Base-by-base conservation (phyloP, 2,113 vertebrate species). In the Anas platyrhynchos region DNA sequence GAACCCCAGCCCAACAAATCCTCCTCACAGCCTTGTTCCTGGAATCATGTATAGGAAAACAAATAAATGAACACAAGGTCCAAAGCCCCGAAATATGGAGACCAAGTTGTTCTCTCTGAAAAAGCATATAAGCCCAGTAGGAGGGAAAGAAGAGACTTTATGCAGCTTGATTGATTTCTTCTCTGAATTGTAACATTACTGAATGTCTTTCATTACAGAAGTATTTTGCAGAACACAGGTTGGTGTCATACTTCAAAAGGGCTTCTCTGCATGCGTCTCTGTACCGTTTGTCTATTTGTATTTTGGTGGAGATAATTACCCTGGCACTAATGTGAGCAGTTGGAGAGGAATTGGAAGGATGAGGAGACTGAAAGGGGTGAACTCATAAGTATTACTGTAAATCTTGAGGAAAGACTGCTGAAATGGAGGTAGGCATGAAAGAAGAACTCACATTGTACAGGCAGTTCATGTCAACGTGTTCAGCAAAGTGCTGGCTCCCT, bases 381-480 rank as follows among this genome's bases (percentile, higher is more conserved):
- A 54, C 31, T 72, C 59, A 12, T 80, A 80, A 78, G 52, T 66
- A 62, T 1, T 9, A 55, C 43, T 67, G 25, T 46, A 91, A 81
- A 61, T 83, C 72, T 61, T 44, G 55, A 80, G 48, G 21, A 77
- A 90, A 75, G n/a, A 13, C 31, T 73, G 62, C 16, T 74, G 36
- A 74, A 88, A 80, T 43, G 38, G 20, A 80, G 21, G 12, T 13
- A 69, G 4, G 17, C 16, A 36, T 43, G 34, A 48, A 69, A 65
- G 52, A 59, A 32, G 12, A 81, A 85, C 48, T 27, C 9, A 16
- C 16, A 38, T 17, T 50, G 29, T 69, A 63, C 6, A 52, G 23
- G 11, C 13, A 69, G 7, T 46, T 77, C 4, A 29, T 31, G n/a
- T 31, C 5, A 58, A 46, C 0, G 0, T 0, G 1, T 62, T 80